phyloP scores from a whole-genome alignment of 2,113 vertebrate genomes.

The Prinia subflava region DNA sequence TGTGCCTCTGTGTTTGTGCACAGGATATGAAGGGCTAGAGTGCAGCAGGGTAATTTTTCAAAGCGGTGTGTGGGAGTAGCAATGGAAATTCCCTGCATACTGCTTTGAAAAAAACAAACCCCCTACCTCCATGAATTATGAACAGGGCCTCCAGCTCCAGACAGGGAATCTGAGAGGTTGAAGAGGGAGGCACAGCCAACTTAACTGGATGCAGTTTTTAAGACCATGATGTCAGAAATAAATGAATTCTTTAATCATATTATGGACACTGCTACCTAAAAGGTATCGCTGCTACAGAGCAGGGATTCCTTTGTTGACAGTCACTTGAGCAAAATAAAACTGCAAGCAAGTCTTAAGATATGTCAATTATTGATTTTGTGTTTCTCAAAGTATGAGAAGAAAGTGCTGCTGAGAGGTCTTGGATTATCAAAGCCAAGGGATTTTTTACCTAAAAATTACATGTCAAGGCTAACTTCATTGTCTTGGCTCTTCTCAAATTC shows the following conservation, averaged over 20 bases:
- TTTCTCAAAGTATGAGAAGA: slow-evolving; percentile 17
- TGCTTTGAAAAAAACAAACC: slow-evolving; percentile 20
- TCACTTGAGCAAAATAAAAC: background rate
- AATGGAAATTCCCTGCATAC: slow-evolving; percentile 25
- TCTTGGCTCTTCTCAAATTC: slow-evolving; percentile 39
- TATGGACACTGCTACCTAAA: background rate
- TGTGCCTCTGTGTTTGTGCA: slow-evolving; percentile 29
- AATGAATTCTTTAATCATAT: background rate
- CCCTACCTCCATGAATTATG: slow-evolving; percentile 14
- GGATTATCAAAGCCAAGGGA: background rate
- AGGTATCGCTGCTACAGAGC: background rate
- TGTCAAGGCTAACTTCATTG: slow-evolving; percentile 43
- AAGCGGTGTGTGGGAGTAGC: background rate
- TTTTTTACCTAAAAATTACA: slow-evolving; percentile 43
- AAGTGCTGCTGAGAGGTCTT: slow-evolving; percentile 10
- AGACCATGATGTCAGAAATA: background rate
- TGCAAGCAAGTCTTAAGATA: background rate
- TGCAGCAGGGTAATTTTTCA: slow-evolving; percentile 52
- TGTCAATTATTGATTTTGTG: slow-evolving; percentile 11
- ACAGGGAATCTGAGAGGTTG: background rate
- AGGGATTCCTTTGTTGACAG: background rate
- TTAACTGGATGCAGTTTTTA: background rate
- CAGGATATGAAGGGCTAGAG: slow-evolving; percentile 38
- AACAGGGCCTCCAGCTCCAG: background rate
- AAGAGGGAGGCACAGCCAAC: background rate